Evolutionary conservation across 2,888 invertebrate genomes (phyloP), one percentile per base, ranked within the genome.

Genomic region (Macrosoma leucophasiata): DNA sequence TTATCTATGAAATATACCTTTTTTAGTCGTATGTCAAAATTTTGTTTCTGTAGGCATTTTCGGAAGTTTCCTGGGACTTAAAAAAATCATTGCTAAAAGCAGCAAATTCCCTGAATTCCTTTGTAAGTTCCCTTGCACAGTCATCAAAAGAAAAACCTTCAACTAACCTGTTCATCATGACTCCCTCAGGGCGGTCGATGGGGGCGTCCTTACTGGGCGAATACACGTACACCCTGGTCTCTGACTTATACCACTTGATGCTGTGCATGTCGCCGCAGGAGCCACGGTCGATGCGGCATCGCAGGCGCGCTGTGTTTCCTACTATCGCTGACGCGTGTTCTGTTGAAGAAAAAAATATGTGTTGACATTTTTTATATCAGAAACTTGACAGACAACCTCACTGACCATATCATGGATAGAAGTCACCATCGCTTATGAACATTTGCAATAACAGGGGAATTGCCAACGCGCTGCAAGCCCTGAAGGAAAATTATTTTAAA

Each of bases 241-340:
- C 88, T 2, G 89, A 90, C 49, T 91, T 88, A 76, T 93, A 93
- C 93, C 93, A 94, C 67, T 93, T 93, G 67, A 94, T 91, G 72
- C 91, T 92, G 79, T 94, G 93, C 61, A 93, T 88, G 45, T 89
- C 90, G 0, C 92, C 92, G 58, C 94, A 94, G 14, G 89, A 87
- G n/a, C 87, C 81, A 22, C 86, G 85, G 57, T 91, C 91, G 45
- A 93, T 88, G 10, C 88, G 85, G 61, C 93, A 93, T 2, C 90
- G 89, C 21, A 94, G 84, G n/a, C 86, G 84, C 5, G 91, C 90
- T 5, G 88, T 88, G 12, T 87, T 86, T 2, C 91, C 92, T 1
- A 90, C 90, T 49, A 91, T 86, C 0, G 91, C 91, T 28, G 88
- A 87, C 18, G 89, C 84, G 55, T 89, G 88, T 39, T 87, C 87